Percentiles rank a stretch among this genome's conserved stretches.
These are phyloP conservation scores for Bellardia bayeri DNA, from an alignment of 2,888 invertebrate species.

Conservation along the genomic window DNA sequence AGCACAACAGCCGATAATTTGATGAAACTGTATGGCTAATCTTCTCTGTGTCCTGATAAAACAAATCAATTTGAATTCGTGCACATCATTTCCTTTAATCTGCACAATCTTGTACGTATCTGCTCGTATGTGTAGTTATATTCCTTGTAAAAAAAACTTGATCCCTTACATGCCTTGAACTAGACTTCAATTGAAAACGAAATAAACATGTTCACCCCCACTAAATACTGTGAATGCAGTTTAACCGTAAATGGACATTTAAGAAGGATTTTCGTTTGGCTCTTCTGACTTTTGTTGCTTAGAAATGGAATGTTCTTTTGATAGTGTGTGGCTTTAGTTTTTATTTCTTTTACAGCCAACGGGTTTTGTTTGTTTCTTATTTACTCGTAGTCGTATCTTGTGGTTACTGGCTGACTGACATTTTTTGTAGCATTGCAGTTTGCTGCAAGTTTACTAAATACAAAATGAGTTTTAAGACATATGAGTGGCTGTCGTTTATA, in stretches of 20 bases:
- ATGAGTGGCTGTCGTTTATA: not conserved
- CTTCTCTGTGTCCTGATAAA: too few species aligned
- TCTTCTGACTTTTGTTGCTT: not conserved
- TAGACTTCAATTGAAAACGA: not conserved
- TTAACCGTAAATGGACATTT: not conserved
- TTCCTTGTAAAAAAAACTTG: too few species aligned
- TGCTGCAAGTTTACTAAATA: not conserved
- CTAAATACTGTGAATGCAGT: not conserved
- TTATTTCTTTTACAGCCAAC: conserved; percentile 1
- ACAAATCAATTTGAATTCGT: too few species aligned
- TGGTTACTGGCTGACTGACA: conserved; percentile 6
- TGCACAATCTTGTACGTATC: too few species aligned
- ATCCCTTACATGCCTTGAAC: too few species aligned
- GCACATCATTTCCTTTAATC: too few species aligned
- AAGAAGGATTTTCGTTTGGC: not conserved
- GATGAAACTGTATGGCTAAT: too few species aligned
- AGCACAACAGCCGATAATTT: too few species aligned
- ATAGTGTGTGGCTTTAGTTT: conserved; percentile 3
- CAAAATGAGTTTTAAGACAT: not conserved
- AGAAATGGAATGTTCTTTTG: not conserved
- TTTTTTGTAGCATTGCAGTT: not conserved
- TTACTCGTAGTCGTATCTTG: not conserved
- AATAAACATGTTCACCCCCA: not conserved
- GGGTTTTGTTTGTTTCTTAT: not conserved
- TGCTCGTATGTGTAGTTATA: too few species aligned